phyloP scores from a whole-genome alignment of 2,797 vertebrate genomes.

The Coregonus ussuriensis region DNA sequence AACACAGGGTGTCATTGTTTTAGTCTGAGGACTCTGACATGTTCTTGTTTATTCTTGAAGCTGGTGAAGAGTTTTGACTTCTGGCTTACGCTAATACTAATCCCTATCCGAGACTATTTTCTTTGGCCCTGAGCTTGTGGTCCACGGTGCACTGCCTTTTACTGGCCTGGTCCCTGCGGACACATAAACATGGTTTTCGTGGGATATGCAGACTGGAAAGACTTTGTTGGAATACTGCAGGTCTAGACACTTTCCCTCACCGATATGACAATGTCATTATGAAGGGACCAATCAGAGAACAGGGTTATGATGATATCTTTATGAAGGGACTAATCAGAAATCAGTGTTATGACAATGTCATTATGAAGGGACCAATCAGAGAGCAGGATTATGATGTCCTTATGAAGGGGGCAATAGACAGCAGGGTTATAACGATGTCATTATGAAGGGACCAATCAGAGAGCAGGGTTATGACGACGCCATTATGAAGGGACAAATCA shows the following conservation, averaged over 20 bases:
- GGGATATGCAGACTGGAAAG: constrained; percentile 12
- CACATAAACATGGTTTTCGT: neutral
- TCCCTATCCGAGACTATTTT: constrained; percentile 33
- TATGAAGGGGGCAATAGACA: too few relatives aligned
- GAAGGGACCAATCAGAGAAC: neutral
- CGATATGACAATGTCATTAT: neutral
- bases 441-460: too few relatives aligned
- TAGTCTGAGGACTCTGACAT: neutral
- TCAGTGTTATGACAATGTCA: too few relatives aligned
- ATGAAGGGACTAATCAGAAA: too few relatives aligned
- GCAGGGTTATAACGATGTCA: too few relatives aligned
- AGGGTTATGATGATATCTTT: neutral
- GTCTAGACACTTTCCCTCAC: neutral
- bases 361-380: too few relatives aligned
- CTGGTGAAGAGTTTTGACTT: constrained; percentile 25
- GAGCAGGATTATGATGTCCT: too few relatives aligned
- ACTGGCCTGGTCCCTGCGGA: constrained; percentile 13
- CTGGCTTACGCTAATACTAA: constrained; percentile 27
- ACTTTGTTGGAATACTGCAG: neutral
- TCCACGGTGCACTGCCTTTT: constrained; percentile 20
- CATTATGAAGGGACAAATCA: neutral
- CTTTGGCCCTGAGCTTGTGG: constrained; percentile 27
- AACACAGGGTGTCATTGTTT: neutral
- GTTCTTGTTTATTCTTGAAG: constrained; percentile 29
- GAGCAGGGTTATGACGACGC: neutral